Base-by-base conservation (phyloP, 1,140 invertebrate species). In the Penaeus japonicus region DNA sequence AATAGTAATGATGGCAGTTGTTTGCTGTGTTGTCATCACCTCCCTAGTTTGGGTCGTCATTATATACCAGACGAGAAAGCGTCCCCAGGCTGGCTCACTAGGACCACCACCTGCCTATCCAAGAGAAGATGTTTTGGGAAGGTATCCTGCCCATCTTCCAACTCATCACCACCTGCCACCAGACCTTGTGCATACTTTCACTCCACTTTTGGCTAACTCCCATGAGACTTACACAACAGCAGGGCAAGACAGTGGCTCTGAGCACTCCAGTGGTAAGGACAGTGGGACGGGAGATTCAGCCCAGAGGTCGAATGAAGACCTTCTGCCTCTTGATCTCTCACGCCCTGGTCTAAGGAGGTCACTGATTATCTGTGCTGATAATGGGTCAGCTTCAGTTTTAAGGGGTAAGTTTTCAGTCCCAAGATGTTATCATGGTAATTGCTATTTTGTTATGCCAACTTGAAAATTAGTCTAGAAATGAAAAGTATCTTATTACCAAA, bases 41-140 rank as follows among this genome's bases (percentile, higher is more conserved):
- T 98, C 97, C 0, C 94, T 97, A 18, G 94, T 98, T 39, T 98
- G 97, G 97, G 96, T 98, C 18, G 95, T 97, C 10, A 96, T 98
- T 86, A 98, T 98, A 91, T 98, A 98, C 92, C 96, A 97, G 91
- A 97, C 96, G 1, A 93, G 96, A 80, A 95, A 95, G 92, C 93
- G 94, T 22, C 93, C 95, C 91, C 89, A 86, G 79, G 24, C 90
- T 53, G 30, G 53, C 62, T 59, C 57, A 35, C 79, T 89, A 54
- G 73, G 57, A n/a, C 77, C 47, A 54, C 84, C 77, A 47, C 15
- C 59, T 75, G 35, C 93, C 20, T 91, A 91, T 84, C 91, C 92
- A 57, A 91, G 93, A 54, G 92, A 85, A 53, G 39, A 89, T 30
- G 65, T 80, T 2, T 54, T 83, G 24, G 53, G n/a, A 22, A 77